Percentiles rank a stretch among this genome's conserved stretches.
Conservation (phyloP, 2,888 invertebrate genomes). For the Leucophenga maculata region DNA sequence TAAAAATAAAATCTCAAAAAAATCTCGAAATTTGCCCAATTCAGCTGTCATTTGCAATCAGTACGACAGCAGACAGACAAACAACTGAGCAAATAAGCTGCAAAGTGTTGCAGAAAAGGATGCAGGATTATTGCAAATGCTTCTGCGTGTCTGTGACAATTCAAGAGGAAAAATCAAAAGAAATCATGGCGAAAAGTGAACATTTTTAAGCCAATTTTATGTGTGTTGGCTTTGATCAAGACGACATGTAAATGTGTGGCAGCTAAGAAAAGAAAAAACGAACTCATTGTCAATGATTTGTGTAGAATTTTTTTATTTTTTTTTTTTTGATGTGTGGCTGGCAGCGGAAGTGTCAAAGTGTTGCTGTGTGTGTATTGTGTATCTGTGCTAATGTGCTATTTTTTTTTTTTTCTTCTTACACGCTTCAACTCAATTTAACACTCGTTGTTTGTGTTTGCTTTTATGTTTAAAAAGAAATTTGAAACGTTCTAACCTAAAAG, state of each 20-base stretch:
- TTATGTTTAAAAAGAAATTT: slow-evolving; percentile 62
- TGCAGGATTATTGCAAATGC: slow-evolving; percentile 26
- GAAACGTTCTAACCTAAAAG: slow-evolving; percentile 28
- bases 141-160: slow-evolving; percentile 48
- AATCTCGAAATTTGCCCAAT: not conserved
- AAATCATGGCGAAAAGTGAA: slow-evolving; percentile 1
- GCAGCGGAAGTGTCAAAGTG: slow-evolving; percentile 15
- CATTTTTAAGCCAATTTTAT: slow-evolving; percentile 59
- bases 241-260: slow-evolving; percentile 18
- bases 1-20: not conserved
- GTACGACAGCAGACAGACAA: slow-evolving; percentile 35
- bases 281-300: slow-evolving; percentile 27
- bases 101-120: not conserved
- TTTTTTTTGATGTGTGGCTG: slow-evolving; percentile 34
- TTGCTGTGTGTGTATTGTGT: not conserved
- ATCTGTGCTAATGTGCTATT: slow-evolving; percentile 10
- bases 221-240: slow-evolving; percentile 29
- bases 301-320: slow-evolving; percentile 5
- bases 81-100: slow-evolving; percentile 48
- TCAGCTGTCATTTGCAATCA: slow-evolving; percentile 66
- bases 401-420: slow-evolving; percentile 3
- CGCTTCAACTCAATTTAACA: slow-evolving; percentile 35
- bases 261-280: not conserved
- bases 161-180: slow-evolving; percentile 59
- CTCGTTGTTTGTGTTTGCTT: slow-evolving; percentile 43